Evolutionary conservation across 2,888 invertebrate species (phyloP).

Genomic region (Eupithecia vulgata): DNA sequence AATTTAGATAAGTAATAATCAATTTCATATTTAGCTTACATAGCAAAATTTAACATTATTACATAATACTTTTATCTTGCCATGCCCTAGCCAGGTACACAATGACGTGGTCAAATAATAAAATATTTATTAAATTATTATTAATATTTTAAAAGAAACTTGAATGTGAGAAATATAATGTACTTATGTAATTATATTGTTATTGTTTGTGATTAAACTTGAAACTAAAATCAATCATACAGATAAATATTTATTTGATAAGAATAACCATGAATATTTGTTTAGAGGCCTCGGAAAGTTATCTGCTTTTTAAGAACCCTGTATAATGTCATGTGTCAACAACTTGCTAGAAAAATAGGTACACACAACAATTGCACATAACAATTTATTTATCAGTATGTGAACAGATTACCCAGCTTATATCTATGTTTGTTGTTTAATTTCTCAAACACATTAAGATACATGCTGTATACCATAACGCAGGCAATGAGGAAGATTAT

Average conservation of each 20-base stretch:
- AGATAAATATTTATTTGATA: neutral
- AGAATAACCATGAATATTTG: neutral
- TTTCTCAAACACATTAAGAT: slow-evolving; percentile 60
- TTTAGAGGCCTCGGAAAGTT: neutral
- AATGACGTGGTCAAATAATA: no score
- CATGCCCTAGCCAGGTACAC: no score
- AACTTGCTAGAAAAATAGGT: neutral
- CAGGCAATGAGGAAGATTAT: slow-evolving; percentile 51
- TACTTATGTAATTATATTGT: no score
- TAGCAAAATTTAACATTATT: no score
- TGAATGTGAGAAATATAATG: no score
- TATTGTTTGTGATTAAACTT: neutral
- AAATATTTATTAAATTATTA: no score
- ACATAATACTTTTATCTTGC: no score
- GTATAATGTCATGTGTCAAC: neutral
- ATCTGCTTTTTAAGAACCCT: neutral
- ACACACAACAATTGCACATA: slow-evolving; percentile 6
- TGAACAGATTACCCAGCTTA: slow-evolving; percentile 58
- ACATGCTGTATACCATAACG: slow-evolving; percentile 60
- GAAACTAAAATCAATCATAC: neutral
- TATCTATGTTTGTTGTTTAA: slow-evolving; percentile 52
- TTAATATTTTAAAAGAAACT: no score
- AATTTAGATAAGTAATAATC: no score
- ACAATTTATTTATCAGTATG: slow-evolving; percentile 30
- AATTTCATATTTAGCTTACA: no score